Evolutionary conservation across 2,113 vertebrate genomes (phyloP).

Genomic region (Manacus vitellinus): DNA sequence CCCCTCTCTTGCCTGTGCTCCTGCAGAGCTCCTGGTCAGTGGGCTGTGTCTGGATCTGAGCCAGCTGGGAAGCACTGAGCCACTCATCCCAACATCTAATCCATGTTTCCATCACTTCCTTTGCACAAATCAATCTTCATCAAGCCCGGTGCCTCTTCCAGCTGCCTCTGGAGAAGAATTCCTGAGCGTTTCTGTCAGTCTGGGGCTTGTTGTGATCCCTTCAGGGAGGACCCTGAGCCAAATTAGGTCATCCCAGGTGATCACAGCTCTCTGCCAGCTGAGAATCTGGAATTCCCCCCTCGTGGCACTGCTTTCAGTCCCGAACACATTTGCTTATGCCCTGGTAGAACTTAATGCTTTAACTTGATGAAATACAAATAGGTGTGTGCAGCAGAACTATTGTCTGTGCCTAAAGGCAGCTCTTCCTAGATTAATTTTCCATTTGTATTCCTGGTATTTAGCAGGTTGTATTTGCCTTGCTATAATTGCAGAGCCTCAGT

Average conservation of each 20-base stretch:
- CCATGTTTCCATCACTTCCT: not conserved
- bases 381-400: not conserved
- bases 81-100: not conserved
- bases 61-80: not conserved
- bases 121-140: not conserved
- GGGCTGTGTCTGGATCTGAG: not conserved
- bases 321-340: not conserved
- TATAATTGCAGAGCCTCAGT: not conserved
- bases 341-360: not conserved
- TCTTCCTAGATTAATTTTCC: not conserved
- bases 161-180: not conserved
- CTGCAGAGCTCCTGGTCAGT: not conserved
- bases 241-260: not conserved
- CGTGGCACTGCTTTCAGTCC: no score
- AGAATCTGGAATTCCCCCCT: not conserved
- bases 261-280: not conserved
- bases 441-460: not conserved
- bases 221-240: rapidly evolving
- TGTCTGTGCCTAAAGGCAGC: not conserved
- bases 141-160: not conserved
- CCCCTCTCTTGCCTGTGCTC: rapidly evolving
- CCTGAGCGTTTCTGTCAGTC: not conserved
- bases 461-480: not conserved
- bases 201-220: not conserved
- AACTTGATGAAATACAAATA: not conserved